phyloP scores from a whole-genome alignment of 2,888 invertebrate genomes.

The Chrysina gloriosa region DNA sequence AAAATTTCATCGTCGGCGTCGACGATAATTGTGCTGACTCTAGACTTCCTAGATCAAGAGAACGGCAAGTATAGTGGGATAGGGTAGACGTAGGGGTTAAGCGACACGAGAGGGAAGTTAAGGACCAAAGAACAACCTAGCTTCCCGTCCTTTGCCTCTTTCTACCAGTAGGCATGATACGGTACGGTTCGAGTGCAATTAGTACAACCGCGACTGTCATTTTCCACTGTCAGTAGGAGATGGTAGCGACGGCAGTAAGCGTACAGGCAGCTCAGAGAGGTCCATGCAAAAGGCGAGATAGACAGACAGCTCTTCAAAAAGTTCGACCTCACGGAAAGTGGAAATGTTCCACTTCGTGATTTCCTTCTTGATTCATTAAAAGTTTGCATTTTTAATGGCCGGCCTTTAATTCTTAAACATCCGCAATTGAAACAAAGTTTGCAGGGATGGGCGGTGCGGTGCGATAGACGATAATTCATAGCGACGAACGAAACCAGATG shows the following conservation, averaged over 20 bases:
- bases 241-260: conserved; percentile 1
- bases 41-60: conserved; percentile 40
- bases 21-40: conserved; percentile 50
- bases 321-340: conserved; percentile 49
- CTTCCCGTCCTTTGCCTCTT: background rate
- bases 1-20: conserved; percentile 43
- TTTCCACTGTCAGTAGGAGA: conserved; percentile 49
- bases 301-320: conserved; percentile 53
- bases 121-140: conserved; percentile 10
- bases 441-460: background rate
- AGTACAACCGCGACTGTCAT: conserved; percentile 54
- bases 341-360: conserved; percentile 53
- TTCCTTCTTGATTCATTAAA: conserved; percentile 54
- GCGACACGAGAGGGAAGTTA: background rate
- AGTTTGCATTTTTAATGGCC: conserved; percentile 43
- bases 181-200: conserved; percentile 54
- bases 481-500: conserved; percentile 25
- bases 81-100: conserved; percentile 14
- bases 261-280: conserved; percentile 1
- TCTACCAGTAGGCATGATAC: conserved; percentile 30
- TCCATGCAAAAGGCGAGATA: conserved; percentile 10
- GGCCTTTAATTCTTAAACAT: conserved; percentile 42
- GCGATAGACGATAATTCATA: conserved; percentile 28
- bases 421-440: conserved; percentile 36
- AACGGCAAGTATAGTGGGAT: conserved; percentile 15